Evolutionary conservation across 92 coral and sea anemone genomes (phyloP), one percentile per base, ranked within the genome.

Genomic region (Plumapathes pennacea): DNA sequence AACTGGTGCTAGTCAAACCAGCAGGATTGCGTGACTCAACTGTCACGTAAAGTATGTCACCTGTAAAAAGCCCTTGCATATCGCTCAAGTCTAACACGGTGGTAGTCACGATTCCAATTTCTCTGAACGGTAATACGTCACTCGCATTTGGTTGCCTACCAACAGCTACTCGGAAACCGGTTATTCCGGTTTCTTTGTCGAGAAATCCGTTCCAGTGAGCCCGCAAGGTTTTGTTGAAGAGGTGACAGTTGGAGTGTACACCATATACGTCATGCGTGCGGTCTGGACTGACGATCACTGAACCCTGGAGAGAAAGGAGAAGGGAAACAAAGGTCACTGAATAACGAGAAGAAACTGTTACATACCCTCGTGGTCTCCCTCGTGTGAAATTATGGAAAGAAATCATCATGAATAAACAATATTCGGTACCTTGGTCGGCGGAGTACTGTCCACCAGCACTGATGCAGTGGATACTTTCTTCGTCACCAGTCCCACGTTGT

Each of bases 241-340:
- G 72, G 46, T 90, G 97, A 47, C 90, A 86, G 79, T 78, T 85
- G 21, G 89, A 69, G 30, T 90, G 97, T 33, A 82, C 50, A 5
- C 77, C 80, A 43, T 61, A 74, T 6, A 82, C 69, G 79, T 90
- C 97, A 59, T 90, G 97, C 62, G 94, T 90, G 21, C 64, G 70
- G 74, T 81, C 95, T 7, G 87, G 64, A 54, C 97, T 90, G 48
- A 90, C 81, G 13, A 86, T 82, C n/a, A 90, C 97, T 1, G 46
- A 34, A 7, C 97, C 97, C 97, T 90, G 59, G 4, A 25, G 33
- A 9, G 22, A 59, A 57, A 14, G 32, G 12, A 7, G 1, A n/a
- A n/a, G n/a, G n/a, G n/a, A n/a, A n/a, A n/a, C n/a, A n/a, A n/a
- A n/a, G n/a, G n/a, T n/a, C n/a, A n/a, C n/a, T n/a, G n/a, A n/a